Conservation (phyloP, 2,797 vertebrate genomes). For the Molossus alvarezi region DNA sequence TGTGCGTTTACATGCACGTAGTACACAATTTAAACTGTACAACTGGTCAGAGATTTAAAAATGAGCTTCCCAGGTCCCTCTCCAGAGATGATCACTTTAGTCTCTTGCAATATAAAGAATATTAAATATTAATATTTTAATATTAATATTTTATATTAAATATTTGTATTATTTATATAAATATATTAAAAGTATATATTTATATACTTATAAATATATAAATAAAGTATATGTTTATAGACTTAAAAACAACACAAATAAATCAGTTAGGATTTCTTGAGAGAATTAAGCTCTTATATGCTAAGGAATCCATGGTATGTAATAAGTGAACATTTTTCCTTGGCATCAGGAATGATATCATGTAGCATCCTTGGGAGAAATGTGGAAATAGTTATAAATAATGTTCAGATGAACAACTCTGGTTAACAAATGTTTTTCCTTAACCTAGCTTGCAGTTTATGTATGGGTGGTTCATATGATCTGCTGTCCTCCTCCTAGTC, state of each 20-base stretch:
- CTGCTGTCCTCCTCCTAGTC: background rate
- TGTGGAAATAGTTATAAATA: slow-evolving; percentile 58
- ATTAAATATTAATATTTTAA: no score
- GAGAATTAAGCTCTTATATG: slow-evolving; percentile 12
- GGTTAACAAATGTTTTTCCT: slow-evolving; percentile 2
- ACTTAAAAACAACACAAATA: background rate
- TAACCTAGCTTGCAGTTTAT: background rate
- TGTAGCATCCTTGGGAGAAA: background rate
- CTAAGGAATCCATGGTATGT: background rate
- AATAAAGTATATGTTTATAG: background rate
- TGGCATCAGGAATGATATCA: background rate
- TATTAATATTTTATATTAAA: no score
- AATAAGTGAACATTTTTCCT: slow-evolving; percentile 27
- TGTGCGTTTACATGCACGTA: background rate
- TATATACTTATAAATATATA: background rate
- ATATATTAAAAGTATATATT: no score
- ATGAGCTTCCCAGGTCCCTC: background rate
- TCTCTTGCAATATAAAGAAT: background rate
- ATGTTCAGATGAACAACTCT: slow-evolving; percentile 13
- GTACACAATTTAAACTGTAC: background rate
- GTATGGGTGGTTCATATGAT: background rate
- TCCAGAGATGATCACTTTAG: background rate
- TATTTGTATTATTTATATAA: no score
- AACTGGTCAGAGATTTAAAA: background rate
- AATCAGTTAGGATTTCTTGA: background rate